These are phyloP conservation scores for Papilio polyxenes DNA, from an alignment of 1,140 invertebrate genomes.

Conservation along the genomic window DNA sequence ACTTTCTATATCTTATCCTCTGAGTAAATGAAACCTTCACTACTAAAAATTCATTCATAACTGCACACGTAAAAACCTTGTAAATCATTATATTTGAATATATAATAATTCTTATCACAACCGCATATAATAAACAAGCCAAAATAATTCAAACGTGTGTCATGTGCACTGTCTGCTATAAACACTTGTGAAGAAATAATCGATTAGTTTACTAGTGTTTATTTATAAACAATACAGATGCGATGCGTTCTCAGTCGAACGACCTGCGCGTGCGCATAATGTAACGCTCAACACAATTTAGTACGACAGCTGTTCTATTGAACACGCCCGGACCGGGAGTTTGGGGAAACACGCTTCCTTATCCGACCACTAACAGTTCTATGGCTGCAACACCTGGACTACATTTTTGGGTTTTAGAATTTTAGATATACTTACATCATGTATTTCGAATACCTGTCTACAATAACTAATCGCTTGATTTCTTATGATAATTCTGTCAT, in stretches of 20 bases:
- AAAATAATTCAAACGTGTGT: conserved; percentile 9
- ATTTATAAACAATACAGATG: conserved; percentile 27
- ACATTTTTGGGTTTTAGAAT: background rate
- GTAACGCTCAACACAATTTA: conserved; percentile 27
- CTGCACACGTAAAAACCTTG: background rate
- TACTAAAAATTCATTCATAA: too few relatives aligned
- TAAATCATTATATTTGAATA: background rate
- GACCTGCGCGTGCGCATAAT: conserved; percentile 35
- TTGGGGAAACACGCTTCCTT: conserved; percentile 36
- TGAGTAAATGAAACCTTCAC: too few relatives aligned
- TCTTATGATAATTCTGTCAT: background rate
- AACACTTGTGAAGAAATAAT: conserved; percentile 20
- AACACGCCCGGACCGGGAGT: background rate
- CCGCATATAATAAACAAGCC: background rate
- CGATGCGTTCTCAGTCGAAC: conserved; percentile 18
- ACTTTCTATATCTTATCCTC: too few relatives aligned
- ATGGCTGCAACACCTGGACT: conserved; percentile 30
- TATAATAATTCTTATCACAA: background rate
- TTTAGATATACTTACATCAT: background rate
- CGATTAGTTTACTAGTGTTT: conserved; percentile 31
- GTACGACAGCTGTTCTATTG: conserved; percentile 34
- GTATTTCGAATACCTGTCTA: background rate
- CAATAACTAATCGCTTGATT: background rate
- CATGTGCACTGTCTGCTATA: background rate
- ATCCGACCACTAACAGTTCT: conserved; percentile 21